Conservation (phyloP, 2,113 vertebrate species). For the Panurus biarmicus region DNA sequence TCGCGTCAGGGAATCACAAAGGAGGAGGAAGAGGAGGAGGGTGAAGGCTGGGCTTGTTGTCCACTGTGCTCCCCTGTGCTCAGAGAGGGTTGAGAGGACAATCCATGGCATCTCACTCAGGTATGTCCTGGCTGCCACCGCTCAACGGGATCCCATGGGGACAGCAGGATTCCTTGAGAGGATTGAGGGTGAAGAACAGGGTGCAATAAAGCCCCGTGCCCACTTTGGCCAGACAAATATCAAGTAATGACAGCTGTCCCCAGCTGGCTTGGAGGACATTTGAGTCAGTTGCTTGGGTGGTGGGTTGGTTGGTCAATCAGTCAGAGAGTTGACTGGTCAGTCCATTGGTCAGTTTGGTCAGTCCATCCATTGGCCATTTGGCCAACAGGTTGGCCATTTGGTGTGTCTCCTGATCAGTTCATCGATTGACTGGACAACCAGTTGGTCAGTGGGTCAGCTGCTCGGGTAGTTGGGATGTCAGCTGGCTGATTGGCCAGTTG, state of each 20-base stretch:
- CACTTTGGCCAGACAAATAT: background rate
- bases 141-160: rapidly evolving
- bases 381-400: background rate
- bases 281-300: too few relatives aligned
- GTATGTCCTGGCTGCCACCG: background rate
- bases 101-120: background rate
- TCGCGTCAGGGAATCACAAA: background rate
- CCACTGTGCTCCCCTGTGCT: rapidly evolving
- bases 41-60: background rate
- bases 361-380: background rate
- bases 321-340: background rate
- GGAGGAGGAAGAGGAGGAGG: background rate
- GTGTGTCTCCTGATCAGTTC: background rate
- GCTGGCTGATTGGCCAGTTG: background rate
- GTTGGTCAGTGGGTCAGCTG: background rate
- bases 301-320: background rate
- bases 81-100: background rate
- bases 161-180: background rate
- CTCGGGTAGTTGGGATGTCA: background rate
- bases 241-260: background rate
- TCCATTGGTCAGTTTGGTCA: background rate
- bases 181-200: background rate
- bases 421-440: background rate
- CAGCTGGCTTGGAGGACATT: background rate
- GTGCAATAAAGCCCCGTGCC: background rate